Percentiles rank a stretch among this genome's conserved stretches.
Conservation (phyloP, 2,797 vertebrate genomes). For the Cyprinella venusta region DNA sequence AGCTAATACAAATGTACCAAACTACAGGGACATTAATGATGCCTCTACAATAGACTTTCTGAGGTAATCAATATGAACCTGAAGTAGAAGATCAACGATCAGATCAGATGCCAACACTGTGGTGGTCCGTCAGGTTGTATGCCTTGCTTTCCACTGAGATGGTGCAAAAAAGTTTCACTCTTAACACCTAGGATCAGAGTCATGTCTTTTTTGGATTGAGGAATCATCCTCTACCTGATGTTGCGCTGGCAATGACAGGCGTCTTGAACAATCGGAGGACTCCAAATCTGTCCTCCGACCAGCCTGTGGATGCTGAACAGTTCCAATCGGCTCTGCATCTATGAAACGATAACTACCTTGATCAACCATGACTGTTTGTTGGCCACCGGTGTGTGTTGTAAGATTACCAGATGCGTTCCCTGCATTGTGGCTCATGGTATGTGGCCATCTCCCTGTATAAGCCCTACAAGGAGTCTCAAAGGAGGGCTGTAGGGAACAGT, state of each 20-base stretch:
- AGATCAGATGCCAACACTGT: no score
- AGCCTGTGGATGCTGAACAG: constrained; percentile 12
- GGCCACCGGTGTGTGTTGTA: background rate
- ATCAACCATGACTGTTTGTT: constrained; percentile 1
- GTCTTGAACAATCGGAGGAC: constrained; percentile 46
- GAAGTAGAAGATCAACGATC: no score
- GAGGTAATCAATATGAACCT: constrained; percentile 30
- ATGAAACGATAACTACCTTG: background rate
- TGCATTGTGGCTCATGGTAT: constrained; percentile 5
- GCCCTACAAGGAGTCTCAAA: background rate
- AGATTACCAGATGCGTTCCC: constrained; percentile 13
- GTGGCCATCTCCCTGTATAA: constrained; percentile 3
- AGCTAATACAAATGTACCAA: constrained; percentile 45
- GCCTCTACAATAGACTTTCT: background rate
- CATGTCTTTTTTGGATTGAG: constrained; percentile 53
- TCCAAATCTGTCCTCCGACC: constrained; percentile 37
- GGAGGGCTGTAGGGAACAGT: constrained; percentile 31
- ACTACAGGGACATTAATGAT: constrained; percentile 8
- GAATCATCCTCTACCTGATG: constrained; percentile 33
- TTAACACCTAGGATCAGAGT: constrained; percentile 60
- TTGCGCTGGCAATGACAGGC: constrained; percentile 56
- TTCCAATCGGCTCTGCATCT: constrained; percentile 13
- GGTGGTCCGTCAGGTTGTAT: background rate
- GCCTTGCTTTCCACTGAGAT: constrained; percentile 12
- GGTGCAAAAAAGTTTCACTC: background rate